A percentile compares a stretch with the other conserved stretches of the same genome.
phyloP scores from a whole-genome alignment of 1,140 invertebrate genomes.

The Contarinia nasturtii region DNA sequence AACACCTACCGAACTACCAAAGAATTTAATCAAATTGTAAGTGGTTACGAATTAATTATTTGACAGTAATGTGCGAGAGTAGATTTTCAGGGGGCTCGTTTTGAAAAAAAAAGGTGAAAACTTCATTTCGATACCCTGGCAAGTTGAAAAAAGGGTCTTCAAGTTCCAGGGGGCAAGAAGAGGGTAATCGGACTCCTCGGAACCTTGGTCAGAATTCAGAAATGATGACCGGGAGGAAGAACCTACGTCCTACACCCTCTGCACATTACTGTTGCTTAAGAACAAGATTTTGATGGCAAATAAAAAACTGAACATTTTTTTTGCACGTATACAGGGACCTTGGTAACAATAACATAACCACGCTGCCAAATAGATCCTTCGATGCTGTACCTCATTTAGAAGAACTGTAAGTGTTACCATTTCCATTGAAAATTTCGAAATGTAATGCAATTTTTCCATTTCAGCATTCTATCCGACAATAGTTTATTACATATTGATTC shows the following conservation, averaged over 20 bases:
- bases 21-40: neutral
- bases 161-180: too few relatives aligned
- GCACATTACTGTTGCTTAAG: too few relatives aligned
- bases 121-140: too few relatives aligned
- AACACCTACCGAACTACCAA: neutral
- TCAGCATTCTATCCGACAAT: constrained; percentile 35
- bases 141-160: too few relatives aligned
- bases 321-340: constrained; percentile 13
- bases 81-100: too few relatives aligned
- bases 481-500: constrained; percentile 30
- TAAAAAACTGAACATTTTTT: neutral
- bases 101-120: too few relatives aligned
- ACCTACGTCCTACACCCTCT: too few relatives aligned
- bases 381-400: constrained; percentile 24
- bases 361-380: constrained; percentile 24
- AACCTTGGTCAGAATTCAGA: too few relatives aligned
- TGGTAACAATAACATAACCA: constrained; percentile 29
- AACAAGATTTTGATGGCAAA: too few relatives aligned
- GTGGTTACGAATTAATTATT: neutral
- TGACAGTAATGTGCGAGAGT: neutral
- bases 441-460: constrained; percentile 13
- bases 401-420: constrained; percentile 27
- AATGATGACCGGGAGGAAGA: too few relatives aligned
- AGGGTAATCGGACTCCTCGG: too few relatives aligned
- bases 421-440: neutral